phyloP scores from a whole-genome alignment of 2,113 vertebrate genomes.

The Antechinus flavipes region DNA sequence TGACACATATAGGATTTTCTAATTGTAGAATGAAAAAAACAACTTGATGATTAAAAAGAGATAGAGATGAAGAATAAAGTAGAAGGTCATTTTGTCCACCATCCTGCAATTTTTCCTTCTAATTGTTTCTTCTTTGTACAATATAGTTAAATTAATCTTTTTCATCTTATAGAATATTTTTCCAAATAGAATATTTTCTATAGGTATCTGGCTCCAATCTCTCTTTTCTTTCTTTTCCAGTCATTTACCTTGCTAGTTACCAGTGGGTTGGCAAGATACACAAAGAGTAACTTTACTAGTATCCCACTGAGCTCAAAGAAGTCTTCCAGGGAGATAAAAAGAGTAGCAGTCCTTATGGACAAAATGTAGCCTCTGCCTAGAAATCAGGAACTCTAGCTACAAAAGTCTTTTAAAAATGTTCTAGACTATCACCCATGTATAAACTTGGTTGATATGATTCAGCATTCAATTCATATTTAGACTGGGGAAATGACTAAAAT shows the following conservation, averaged over 20 bases:
- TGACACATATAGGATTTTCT: conserved; percentile 59
- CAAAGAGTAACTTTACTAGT: not conserved
- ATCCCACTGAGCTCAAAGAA: conserved; percentile 1
- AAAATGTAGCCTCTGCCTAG: conserved; percentile 4
- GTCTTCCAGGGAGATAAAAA: not conserved
- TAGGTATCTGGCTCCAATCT: not conserved
- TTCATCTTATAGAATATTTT: conserved; percentile 31
- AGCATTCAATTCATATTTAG: not conserved
- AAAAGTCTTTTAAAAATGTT: not conserved
- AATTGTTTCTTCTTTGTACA: conserved; percentile 31
- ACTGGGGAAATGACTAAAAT: not conserved
- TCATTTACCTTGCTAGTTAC: conserved; percentile 19
- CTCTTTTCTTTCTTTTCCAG: conserved; percentile 1
- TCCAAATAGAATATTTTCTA: conserved; percentile 1
- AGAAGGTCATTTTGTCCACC: conserved; percentile 59
- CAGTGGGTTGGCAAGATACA: not conserved
- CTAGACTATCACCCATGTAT: not conserved
- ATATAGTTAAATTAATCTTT: not conserved
- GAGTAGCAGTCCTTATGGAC: not conserved
- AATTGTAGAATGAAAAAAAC: conserved; percentile 73
- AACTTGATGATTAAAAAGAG: conserved; percentile 62
- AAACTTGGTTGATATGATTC: not conserved
- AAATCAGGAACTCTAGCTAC: not conserved
- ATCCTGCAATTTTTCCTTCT: conserved; percentile 57
- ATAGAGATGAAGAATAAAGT: conserved; percentile 32